Base-by-base conservation (phyloP, 1,140 invertebrate species). In the Dysdera silvatica region DNA sequence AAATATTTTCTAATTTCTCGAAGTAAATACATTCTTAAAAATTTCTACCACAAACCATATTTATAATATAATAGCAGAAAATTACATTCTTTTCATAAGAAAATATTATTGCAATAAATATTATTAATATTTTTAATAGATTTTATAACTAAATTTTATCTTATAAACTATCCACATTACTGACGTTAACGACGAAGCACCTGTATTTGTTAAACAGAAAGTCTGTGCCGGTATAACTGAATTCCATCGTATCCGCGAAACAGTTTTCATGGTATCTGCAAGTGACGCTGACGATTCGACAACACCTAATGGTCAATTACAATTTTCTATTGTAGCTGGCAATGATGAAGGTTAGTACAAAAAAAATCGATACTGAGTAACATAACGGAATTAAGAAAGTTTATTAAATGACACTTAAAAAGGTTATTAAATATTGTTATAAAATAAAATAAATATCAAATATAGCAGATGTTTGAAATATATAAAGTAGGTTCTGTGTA, bases 121-220 rank as follows among this genome's bases (percentile, higher is more conserved):
- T n/a, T n/a, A n/a, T n/a, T n/a, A n/a, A n/a, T n/a, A n/a, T n/a
- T n/a, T n/a, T n/a, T n/a, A n/a, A n/a, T n/a, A n/a, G n/a, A n/a
- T n/a, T n/a, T n/a, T n/a, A n/a, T n/a, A n/a, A n/a, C n/a, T n/a
- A n/a, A n/a, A n/a, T n/a, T n/a, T n/a, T n/a, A n/a, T n/a, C n/a
- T n/a, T n/a, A n/a, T n/a, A n/a, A n/a, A 70, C 67, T 2, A 64
- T 72, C 12, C 52, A 55, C 7, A 59, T 76, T 2, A 70, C 67
- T n/a, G 91, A 95, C 77, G 87, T 91, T 31, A 95, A 95, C 72
- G 91, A 94, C 74, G 89, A 92, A 72, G 71, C 80, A 8, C 90
- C 91, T 0, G 76, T 88, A 5, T 81, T 83, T 35, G 71, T 67
- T 3, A 56, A 55, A 14, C 67, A 69, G 56, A 31, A 88, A 61